Base-by-base conservation (phyloP, 2,888 invertebrate genomes). In the Drosophila anomelani region DNA sequence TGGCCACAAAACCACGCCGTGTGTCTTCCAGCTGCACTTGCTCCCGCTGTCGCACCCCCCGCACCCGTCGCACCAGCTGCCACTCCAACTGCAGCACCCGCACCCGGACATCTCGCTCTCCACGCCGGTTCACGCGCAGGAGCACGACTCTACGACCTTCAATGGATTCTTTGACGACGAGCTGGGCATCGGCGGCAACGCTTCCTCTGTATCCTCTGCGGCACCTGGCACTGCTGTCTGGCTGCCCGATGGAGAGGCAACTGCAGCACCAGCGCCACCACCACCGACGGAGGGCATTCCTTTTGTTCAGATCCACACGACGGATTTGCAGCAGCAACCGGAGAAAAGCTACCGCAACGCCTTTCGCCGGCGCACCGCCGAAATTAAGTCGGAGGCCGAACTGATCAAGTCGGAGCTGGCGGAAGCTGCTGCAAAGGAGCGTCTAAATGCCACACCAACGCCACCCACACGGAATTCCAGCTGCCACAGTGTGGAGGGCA, bases 311-410 rank as follows among this genome's bases (percentile, higher is more conserved):
- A 92, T 92, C 38, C 92, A 92, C 44, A 92, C 92, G 0, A 92
- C 91, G 6, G 85, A 92, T 72, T 77, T 92, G 26, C 90, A 91
- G 60, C 89, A 90, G 34, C 89, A 90, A 36, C 87, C 89, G 32
- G 85, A 84, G 8, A 88, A 86, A 17, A 90, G 88, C 55, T 91
- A 90, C 72, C 89, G 87, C 44, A 91, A 90, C 72, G 89, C 89
- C 10, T 92, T 90, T 54, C 87, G 91, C 9, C 87, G 91, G 6
- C 88, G 84, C 34, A 86, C 86, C 39, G 87, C 86, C 7, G 90
- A 91, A 43, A 91, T 89, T 10, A 84, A 92, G 76, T 92, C 92
- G n/a, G 92, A 92, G 78, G 91, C 92, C 0, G 92, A 92, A 57
- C 90, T 92, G 9, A 93, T 93, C 34, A 93, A 93, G 67, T 92